A percentile compares a stretch with the other conserved stretches of the same genome.
phyloP scores from a whole-genome alignment of 2,113 vertebrate genomes.

The Mirounga angustirostris region DNA sequence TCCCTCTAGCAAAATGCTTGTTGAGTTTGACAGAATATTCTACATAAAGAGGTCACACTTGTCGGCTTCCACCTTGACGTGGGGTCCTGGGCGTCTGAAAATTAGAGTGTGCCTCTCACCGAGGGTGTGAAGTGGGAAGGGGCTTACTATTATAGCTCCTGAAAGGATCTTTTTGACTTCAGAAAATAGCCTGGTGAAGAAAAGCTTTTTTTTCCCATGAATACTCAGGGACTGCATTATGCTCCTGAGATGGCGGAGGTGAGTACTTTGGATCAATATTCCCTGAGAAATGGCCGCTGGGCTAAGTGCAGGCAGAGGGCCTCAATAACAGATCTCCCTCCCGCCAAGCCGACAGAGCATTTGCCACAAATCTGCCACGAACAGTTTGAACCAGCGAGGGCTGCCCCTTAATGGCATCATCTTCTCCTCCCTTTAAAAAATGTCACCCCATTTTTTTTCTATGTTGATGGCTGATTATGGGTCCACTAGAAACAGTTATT shows the following conservation, averaged over 20 bases:
- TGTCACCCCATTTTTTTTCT: not conserved
- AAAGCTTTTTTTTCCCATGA: constrained; percentile 49
- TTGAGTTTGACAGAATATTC: not conserved
- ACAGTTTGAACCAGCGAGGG: not conserved
- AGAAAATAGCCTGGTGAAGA: constrained; percentile 64
- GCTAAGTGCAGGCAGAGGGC: constrained; percentile 41
- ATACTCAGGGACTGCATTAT: constrained; percentile 38
- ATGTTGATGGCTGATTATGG: not conserved
- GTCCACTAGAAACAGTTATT: not conserved
- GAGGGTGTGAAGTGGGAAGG: constrained; percentile 65
- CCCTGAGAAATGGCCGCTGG: constrained; percentile 33
- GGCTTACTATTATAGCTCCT: constrained; percentile 57
- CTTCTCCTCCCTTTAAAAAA: not conserved
- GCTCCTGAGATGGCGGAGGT: constrained; percentile 46
- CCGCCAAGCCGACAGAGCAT: not conserved
- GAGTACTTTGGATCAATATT: constrained; percentile 59
- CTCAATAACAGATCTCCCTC: not conserved
- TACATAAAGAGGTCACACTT: constrained; percentile 38
- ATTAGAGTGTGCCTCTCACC: constrained; percentile 62
- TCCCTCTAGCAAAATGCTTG: not conserved
- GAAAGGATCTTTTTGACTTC: constrained; percentile 66
- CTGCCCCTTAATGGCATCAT: not conserved
- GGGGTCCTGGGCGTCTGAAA: constrained; percentile 40
- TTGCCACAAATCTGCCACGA: not conserved
- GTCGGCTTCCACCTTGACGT: not conserved